Percentiles rank a stretch among this genome's conserved stretches.
These are phyloP conservation scores for Crioceris asparagi DNA, from an alignment of 2,888 invertebrate species.

Conservation along the genomic window DNA sequence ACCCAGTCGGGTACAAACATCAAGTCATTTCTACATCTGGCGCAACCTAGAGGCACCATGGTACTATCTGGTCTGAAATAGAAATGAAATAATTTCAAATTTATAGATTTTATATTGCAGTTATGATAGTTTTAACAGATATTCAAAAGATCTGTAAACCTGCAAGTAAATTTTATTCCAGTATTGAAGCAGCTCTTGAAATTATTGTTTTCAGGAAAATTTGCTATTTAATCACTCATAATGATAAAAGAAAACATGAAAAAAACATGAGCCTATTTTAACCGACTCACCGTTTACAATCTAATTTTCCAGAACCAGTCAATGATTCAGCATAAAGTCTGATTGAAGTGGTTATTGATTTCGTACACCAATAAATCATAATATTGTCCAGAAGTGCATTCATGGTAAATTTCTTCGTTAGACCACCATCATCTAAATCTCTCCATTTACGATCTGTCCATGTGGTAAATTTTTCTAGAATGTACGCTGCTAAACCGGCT, in stretches of 20 bases:
- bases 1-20: constrained; percentile 47
- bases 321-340: constrained; percentile 69
- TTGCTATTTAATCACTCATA: too few relatives aligned
- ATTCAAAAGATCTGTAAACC: too few relatives aligned
- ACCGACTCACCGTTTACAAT: too few relatives aligned
- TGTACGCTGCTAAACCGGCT: constrained; percentile 77
- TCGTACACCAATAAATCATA: constrained; percentile 73
- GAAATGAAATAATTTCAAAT: background rate
- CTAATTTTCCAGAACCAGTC: too few relatives aligned
- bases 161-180: too few relatives aligned
- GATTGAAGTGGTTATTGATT: constrained; percentile 61
- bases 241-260: too few relatives aligned
- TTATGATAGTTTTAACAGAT: too few relatives aligned
- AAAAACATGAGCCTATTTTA: too few relatives aligned
- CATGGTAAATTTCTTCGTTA: constrained; percentile 53
- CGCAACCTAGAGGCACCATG: constrained; percentile 61
- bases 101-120: too few relatives aligned
- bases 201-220: too few relatives aligned
- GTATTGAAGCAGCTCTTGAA: too few relatives aligned
- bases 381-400: constrained; percentile 68
- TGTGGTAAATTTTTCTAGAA: constrained; percentile 78
- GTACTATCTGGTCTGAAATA: constrained; percentile 47
- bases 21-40: constrained; percentile 63
- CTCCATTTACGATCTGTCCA: constrained; percentile 52
- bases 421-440: constrained; percentile 51